Evolutionary conservation across 2,113 vertebrate species (phyloP), one percentile per base, ranked within the genome.

Genomic region (Stigmatopora nigra): DNA sequence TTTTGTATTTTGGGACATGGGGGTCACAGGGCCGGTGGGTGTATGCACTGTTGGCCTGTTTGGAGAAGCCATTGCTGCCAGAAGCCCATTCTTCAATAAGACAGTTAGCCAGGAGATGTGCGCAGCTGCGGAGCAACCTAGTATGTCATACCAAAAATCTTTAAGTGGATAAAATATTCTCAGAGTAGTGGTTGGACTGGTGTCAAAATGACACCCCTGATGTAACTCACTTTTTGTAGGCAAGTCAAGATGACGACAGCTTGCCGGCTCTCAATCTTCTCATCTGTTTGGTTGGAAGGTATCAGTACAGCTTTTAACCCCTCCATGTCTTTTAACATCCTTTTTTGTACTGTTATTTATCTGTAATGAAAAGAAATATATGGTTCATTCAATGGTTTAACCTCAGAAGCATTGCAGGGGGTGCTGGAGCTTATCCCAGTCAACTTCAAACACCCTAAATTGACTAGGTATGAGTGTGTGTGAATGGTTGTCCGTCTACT

Each of bases 231-330:
- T 69, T 36, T 48, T 8, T 25, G 38, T 82, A 99, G 95, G 91
- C 92, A 62, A 93, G 75, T 81, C 92, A 88, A 85, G 93, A 95
- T 47, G 94, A 97, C 59, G 92, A 95, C 64, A 88, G 89, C 20
- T 87, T 97, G 67, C 93, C 95, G 64, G 93, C 94, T 66, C 91
- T 99, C 73, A 99, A 96, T 82, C 86, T 99, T 76, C 88, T 98
- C 63, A 97, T 99, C 82, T 99, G 97, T 86, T 91, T 99, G 77
- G 96, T 98, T 90, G 94, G 94, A 83, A 95, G 97, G 97, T 99
- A 92, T 2, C 47, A 10, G 9, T 41, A 36, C 15, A 59, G 35
- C 17, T 38, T 59, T 36, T 41, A 41, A 41, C 38, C 7, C 38
- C 38, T 41, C 38, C 5, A 41, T 41, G 38, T n/a, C n/a, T n/a